These are phyloP conservation scores for Phainopepla nitens DNA, from an alignment of 2,113 vertebrate species.

Conservation along the genomic window DNA sequence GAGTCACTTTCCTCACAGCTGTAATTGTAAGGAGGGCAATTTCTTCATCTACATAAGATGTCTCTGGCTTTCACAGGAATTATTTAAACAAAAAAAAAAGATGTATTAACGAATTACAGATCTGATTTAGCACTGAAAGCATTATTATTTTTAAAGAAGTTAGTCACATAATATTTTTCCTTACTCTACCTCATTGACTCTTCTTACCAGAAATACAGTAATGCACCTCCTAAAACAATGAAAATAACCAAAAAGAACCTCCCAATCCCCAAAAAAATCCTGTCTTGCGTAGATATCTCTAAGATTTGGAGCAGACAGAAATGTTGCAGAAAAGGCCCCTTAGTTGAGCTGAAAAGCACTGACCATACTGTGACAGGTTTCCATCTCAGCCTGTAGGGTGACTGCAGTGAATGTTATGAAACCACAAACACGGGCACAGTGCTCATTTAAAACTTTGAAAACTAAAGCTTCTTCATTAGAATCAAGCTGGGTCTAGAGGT, in stretches of 20 bases:
- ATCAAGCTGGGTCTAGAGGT: background rate
- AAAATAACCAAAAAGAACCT: background rate
- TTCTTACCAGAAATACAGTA: background rate
- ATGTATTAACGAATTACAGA: background rate
- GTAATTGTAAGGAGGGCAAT: background rate
- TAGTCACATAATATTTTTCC: background rate
- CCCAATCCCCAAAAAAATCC: fast-evolving
- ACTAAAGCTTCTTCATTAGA: background rate
- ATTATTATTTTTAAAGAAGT: background rate
- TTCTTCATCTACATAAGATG: background rate
- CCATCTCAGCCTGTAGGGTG: background rate
- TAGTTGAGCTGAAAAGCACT: fast-evolving
- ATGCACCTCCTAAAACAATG: fast-evolving
- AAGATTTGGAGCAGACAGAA: background rate
- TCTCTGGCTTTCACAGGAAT: background rate
- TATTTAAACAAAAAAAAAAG: background rate
- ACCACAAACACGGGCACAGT: background rate
- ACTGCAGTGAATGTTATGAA: background rate
- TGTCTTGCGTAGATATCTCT: background rate
- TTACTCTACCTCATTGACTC: background rate
- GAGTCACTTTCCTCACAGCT: background rate
- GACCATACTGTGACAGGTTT: fast-evolving
- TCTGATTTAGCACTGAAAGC: background rate
- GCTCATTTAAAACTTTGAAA: background rate
- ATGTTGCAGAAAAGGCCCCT: background rate